phyloP scores from a whole-genome alignment of 2,113 vertebrate genomes.

The Micronycteris hirsuta region DNA sequence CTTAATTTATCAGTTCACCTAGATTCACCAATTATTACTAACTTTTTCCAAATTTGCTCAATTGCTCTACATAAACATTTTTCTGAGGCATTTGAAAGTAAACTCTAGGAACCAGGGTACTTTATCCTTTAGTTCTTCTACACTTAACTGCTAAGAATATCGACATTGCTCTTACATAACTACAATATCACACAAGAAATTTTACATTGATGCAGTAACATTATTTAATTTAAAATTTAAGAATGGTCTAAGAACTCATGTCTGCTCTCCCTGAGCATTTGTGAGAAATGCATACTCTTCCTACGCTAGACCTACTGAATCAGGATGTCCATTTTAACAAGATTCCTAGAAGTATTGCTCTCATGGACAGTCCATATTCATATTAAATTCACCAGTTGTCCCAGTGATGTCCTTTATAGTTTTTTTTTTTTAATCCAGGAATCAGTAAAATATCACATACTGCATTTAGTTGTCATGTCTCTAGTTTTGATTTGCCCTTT shows the following conservation, averaged over 20 bases:
- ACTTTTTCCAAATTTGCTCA: not conserved
- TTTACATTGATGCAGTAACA: not conserved
- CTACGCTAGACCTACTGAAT: not conserved
- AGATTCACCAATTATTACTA: not conserved
- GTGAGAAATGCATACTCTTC: not conserved
- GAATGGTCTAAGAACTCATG: not conserved
- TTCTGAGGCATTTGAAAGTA: not conserved
- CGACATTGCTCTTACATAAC: not conserved
- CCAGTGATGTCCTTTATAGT: not conserved
- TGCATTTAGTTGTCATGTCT: not conserved
- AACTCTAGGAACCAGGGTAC: not conserved
- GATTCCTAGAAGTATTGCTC: not conserved
- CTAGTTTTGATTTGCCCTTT: not conserved
- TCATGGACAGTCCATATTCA: not conserved
- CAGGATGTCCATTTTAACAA: constrained; percentile 7
- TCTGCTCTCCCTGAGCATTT: not conserved
- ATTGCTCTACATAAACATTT: not conserved
- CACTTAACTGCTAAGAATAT: not conserved
- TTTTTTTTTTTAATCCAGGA: not conserved
- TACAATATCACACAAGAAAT: not conserved
- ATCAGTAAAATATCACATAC: not conserved
- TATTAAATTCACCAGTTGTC: not conserved
- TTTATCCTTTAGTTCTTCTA: not conserved
- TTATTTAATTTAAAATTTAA: not conserved
- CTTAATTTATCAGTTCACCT: not conserved